Evolutionary conservation across 2,888 invertebrate genomes (phyloP), one percentile per base, ranked within the genome.

Genomic region (Drosophila picticornis): DNA sequence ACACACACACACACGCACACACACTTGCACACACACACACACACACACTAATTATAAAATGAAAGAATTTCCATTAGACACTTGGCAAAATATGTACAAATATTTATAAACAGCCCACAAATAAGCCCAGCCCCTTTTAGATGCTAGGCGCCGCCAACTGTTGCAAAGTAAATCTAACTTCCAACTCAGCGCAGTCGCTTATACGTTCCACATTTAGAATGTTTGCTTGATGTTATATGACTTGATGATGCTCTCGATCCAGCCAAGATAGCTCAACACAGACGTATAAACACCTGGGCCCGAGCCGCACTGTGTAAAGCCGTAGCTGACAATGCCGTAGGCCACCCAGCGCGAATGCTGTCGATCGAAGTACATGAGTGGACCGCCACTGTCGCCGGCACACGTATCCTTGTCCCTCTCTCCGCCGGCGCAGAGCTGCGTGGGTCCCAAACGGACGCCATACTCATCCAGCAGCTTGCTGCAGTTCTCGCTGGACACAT

Each of bases 401-500:
- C 97, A 97, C 0, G 96, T 95, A 86, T 97, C 97, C 83, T 95
- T 94, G 5, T 95, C 94, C 64, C 93, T 94, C 43, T 94, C 94
- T 0, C 97, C 96, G 4, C 97, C 97, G 13, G 96, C 96, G 85
- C 96, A 97, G 1, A 96, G 87, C 84, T 96, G 96, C 25, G 94
- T 94, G 0, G 94, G 93, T 0, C 94, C 94, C 36, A 96, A 90
- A 2, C 91, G 88, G 0, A 95, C 94, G 0, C 94, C 94, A 7
- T 94, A 92, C 0, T 91, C 82, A 16, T 91, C 91, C 82, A 95
- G 95, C 55, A 95, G 94, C 43, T 91, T 90, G 1, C 91, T 86
- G 84, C 96, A 96, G 13, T 94, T 92, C 0, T 92, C 84, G 56
- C 94, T 94, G 65, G 94, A 92, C 51, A 94, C 95, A 29, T 95